Conservation (phyloP, 2,888 invertebrate genomes). For the Diabrotica balteata region DNA sequence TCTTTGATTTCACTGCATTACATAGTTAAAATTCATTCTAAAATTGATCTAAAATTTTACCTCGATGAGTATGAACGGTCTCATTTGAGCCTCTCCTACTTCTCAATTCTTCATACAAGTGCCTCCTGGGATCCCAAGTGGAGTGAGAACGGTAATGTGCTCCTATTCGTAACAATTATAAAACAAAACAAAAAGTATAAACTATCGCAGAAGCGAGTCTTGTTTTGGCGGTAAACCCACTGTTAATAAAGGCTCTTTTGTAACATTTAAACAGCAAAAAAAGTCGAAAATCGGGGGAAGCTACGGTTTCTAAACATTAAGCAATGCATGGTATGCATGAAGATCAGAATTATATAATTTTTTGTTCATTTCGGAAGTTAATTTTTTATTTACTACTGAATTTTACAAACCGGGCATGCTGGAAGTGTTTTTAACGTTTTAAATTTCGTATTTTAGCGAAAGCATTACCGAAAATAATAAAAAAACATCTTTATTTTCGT, state of each 20-base stretch:
- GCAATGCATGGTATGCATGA: constrained; percentile 33
- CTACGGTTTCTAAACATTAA: constrained; percentile 34
- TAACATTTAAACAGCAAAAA: constrained; percentile 31
- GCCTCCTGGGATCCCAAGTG: constrained; percentile 89
- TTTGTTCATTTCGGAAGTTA: constrained; percentile 2
- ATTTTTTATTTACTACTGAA: too few species aligned
- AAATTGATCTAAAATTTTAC: constrained; percentile 47
- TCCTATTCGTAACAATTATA: constrained; percentile 51
- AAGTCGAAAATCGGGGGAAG: constrained; percentile 21
- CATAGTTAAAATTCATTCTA: constrained; percentile 29
- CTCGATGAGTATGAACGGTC: constrained; percentile 68
- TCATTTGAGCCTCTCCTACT: constrained; percentile 75
- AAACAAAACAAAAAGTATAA: constrained; percentile 33
- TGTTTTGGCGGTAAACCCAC: constrained; percentile 28
- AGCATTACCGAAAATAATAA: too few species aligned
- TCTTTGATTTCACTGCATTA: neutral
- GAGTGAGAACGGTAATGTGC: constrained; percentile 67
- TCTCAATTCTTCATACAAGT: constrained; percentile 89
- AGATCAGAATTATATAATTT: constrained; percentile 13
- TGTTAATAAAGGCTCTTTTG: constrained; percentile 34
- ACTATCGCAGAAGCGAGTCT: constrained; percentile 37
- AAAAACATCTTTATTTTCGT: too few species aligned
- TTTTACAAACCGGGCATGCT: too few species aligned
- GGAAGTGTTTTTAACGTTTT: too few species aligned
- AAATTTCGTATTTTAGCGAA: too few species aligned